phyloP scores from a whole-genome alignment of 2,888 invertebrate species.

The Beris chalybata region DNA sequence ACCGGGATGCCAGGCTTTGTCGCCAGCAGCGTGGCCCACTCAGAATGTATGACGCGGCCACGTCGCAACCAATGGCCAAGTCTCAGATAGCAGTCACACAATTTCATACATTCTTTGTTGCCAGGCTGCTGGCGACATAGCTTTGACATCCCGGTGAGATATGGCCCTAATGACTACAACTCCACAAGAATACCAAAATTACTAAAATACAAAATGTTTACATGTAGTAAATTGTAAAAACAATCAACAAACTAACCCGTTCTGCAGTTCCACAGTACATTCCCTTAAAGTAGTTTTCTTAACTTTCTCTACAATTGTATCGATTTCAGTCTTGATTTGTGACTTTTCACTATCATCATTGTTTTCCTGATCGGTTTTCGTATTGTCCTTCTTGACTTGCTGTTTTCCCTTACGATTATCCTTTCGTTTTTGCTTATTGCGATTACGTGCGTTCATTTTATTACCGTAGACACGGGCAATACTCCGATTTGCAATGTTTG shows the following conservation, averaged over 20 bases:
- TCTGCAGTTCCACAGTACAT: conserved; percentile 41
- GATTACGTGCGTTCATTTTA: conserved; percentile 40
- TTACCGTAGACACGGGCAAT: conserved; percentile 39
- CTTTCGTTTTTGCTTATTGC: conserved; percentile 38
- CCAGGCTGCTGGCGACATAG: too few relatives aligned
- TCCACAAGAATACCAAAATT: not conserved
- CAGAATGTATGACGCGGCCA: too few relatives aligned
- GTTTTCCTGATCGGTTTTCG: conserved; percentile 27
- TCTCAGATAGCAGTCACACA: too few relatives aligned
- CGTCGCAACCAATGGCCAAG: too few relatives aligned
- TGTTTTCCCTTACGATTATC: conserved; percentile 35
- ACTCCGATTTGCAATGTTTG: conserved; percentile 38
- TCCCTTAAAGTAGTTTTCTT: conserved; percentile 34
- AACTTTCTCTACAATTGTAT: conserved; percentile 35
- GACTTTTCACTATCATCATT: conserved; percentile 22
- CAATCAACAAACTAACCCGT: conserved; percentile 41
- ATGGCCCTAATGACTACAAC: too few relatives aligned
- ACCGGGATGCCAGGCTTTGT: too few relatives aligned
- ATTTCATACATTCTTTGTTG: too few relatives aligned
- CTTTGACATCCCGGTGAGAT: too few relatives aligned
- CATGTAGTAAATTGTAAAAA: not conserved
- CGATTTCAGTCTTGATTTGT: conserved; percentile 40
- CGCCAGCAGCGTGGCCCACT: too few relatives aligned
- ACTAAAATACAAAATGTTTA: not conserved
- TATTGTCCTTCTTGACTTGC: conserved; percentile 4